phyloP scores from a whole-genome alignment of 2,113 vertebrate genomes.

The Rhombomys opimus region DNA sequence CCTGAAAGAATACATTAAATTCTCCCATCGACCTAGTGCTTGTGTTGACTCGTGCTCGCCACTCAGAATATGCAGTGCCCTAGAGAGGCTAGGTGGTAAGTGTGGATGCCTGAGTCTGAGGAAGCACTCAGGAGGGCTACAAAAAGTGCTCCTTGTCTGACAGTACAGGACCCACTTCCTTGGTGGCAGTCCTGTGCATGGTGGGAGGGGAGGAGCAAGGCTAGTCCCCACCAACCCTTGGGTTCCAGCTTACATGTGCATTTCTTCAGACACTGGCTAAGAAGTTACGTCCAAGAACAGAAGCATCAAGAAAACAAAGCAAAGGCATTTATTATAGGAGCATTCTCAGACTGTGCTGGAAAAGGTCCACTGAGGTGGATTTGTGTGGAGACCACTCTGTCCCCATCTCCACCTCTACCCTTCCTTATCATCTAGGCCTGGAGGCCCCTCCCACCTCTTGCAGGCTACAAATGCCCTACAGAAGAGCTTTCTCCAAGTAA shows the following conservation, averaged over 20 bases:
- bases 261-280: not conserved
- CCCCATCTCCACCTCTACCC: not conserved
- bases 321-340: conserved; percentile 84
- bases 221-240: too few species aligned
- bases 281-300: not conserved
- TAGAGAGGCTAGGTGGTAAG: not conserved
- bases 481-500: not conserved
- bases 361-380: not conserved
- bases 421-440: not conserved
- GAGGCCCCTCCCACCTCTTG: not conserved
- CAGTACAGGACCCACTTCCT: rapidly evolving
- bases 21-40: rapidly evolving
- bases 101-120: not conserved
- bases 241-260: not conserved
- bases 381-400: too few species aligned
- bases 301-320: conserved; percentile 73
- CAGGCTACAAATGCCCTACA: not conserved
- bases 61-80: not conserved
- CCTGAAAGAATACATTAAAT: not conserved
- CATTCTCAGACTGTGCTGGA: conserved; percentile 33
- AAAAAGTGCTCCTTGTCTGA: not conserved
- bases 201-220: not conserved
- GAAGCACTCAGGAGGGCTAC: too few species aligned
- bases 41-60: rapidly evolving
- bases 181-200: rapidly evolving